Evolutionary conservation across 2,113 vertebrate species (phyloP), one percentile per base, ranked within the genome.

Genomic region (Halichoeres trimaculatus): DNA sequence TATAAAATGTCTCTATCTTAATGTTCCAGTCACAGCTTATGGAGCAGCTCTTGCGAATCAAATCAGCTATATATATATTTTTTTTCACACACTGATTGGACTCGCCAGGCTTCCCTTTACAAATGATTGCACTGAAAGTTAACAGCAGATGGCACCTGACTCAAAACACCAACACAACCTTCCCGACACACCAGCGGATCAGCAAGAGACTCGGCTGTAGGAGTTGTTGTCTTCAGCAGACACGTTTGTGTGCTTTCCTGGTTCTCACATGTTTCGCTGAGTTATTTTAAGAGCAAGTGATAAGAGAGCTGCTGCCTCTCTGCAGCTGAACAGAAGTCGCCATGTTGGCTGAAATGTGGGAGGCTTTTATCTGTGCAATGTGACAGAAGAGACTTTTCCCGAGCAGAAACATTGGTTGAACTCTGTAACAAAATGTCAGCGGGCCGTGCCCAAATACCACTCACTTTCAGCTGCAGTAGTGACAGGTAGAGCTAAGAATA

Each of bases 251-350:
- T 72, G 63, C 78, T 73, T 74, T 69, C 19, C 41, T 63, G 71
- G 38, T 71, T 91, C 77, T 80, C 89, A 87, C 90, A 80, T 90
- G 75, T 85, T 74, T 63, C 35, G 47, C 40, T 0, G 58, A 87
- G 85, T 82, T 94, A 93, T 94, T 93, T 94, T 88, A 47, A 85
- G 94, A 85, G 38, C 70, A 82, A 80, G 91, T 81, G 89, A 85
- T 88, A 92, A 91, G 74, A 78, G 54, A 89, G 74, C 80, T 81
- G 80, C 76, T 85, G 85, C 68, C 87, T 91, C 69, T 54, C 83
- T 77, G 78, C 81, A 79, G 75, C 80, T 71, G 74, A 88, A 80
- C 73, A 88, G 78, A 87, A 73, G 84, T 77, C 51, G 85, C 68
- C 36, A 19, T 59, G 50, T 65, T 5, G 34, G 59, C 52, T 64